Evolutionary conservation across 2,888 invertebrate species (phyloP).

Genomic region (Acrocera orbiculus): DNA sequence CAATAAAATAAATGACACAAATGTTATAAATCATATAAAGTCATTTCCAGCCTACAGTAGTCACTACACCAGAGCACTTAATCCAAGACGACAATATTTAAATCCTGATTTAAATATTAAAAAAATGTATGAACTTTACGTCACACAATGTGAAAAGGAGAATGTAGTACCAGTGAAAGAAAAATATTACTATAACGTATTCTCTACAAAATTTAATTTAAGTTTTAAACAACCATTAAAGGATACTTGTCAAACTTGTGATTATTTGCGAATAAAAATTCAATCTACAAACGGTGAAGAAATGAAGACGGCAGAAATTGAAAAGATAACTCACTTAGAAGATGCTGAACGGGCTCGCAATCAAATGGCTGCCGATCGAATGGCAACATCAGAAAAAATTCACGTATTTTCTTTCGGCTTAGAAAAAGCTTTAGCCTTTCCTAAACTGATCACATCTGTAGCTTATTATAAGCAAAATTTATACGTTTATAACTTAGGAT

Average conservation of each 20-base stretch:
- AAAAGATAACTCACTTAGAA: slow-evolving; percentile 14
- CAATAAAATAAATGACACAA: no score
- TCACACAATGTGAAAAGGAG: not conserved
- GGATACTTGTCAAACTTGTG: not conserved
- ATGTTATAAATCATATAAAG: no score
- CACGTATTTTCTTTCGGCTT: not conserved
- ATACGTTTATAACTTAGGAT: no score
- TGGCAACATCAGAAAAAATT: slow-evolving; percentile 6
- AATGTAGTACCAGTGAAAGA: not conserved
- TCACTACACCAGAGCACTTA: no score
- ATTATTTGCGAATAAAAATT: slow-evolving; percentile 4
- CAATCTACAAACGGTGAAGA: slow-evolving; percentile 9
- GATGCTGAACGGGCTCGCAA: slow-evolving; percentile 14
- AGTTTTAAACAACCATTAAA: not conserved
- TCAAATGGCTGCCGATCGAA: slow-evolving; percentile 9
- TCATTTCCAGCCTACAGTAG: no score
- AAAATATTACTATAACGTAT: not conserved
- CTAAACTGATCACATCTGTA: no score
- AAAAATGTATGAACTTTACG: no score
- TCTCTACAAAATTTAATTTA: no score
- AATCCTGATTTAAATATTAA: no score
- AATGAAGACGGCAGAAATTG: slow-evolving; percentile 13
- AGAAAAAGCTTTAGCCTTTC: no score
- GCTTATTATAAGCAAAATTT: not conserved
- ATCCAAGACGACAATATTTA: no score